These are phyloP conservation scores for Hypsopygia costalis DNA, from an alignment of 2,888 invertebrate genomes.

Conservation along the genomic window DNA sequence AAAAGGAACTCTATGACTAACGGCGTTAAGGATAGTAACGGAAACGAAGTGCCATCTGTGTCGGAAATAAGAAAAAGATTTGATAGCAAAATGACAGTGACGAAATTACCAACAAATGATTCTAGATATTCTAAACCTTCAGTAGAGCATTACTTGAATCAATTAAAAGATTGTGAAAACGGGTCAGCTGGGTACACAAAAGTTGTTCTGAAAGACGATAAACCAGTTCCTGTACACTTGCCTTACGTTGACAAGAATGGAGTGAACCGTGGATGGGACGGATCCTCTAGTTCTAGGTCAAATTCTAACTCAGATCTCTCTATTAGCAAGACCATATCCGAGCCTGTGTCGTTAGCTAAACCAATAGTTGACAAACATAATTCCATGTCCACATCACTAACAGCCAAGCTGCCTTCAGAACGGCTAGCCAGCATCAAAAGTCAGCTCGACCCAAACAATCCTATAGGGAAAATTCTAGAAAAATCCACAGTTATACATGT, in stretches of 20 bases:
- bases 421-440: constrained; percentile 70
- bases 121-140: constrained; percentile 49
- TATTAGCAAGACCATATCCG: constrained; percentile 69
- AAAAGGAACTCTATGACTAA: constrained; percentile 61
- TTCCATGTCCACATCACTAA: constrained; percentile 58
- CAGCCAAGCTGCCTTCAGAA: constrained; percentile 59
- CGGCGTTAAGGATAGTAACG: constrained; percentile 79
- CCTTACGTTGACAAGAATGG: constrained; percentile 67
- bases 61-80: constrained; percentile 81
- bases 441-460: constrained; percentile 73
- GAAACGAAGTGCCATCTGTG: constrained; percentile 79
- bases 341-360: constrained; percentile 60
- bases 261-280: constrained; percentile 49
- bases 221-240: constrained; percentile 69
- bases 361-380: constrained; percentile 48
- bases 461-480: constrained; percentile 74
- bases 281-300: constrained; percentile 54
- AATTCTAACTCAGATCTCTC: constrained; percentile 67
- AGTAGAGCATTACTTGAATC: constrained; percentile 62
- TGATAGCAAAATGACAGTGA: constrained; percentile 75
- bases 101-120: constrained; percentile 68
- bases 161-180: constrained; percentile 66
- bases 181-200: constrained; percentile 60
- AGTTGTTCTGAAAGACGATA: constrained; percentile 57
- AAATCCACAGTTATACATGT: constrained; percentile 74